Percentiles rank a stretch among this genome's conserved stretches.
These are phyloP conservation scores for Candidula unifasciata DNA, from an alignment of 2,888 invertebrate species.

Conservation along the genomic window DNA sequence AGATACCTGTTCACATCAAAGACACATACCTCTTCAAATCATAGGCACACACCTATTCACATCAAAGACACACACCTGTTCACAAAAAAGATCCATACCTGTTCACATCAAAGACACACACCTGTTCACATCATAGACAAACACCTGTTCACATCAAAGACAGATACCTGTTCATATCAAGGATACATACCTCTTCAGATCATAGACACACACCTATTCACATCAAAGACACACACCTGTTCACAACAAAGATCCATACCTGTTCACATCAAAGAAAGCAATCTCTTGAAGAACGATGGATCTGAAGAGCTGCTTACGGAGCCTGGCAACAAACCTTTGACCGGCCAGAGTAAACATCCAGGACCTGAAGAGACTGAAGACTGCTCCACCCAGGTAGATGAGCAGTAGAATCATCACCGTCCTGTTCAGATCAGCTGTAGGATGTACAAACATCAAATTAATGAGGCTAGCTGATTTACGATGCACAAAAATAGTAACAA, in stretches of 20 bases:
- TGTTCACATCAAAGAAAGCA: slow-evolving; percentile 76
- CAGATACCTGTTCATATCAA: slow-evolving; percentile 76
- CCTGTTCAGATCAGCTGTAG: slow-evolving; percentile 69
- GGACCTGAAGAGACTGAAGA: slow-evolving; percentile 69
- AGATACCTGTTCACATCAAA: slow-evolving; percentile 75
- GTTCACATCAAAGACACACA: slow-evolving; percentile 75
- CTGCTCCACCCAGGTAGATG: slow-evolving; percentile 69
- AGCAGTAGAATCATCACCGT: slow-evolving; percentile 71
- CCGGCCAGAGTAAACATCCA: slow-evolving; percentile 76
- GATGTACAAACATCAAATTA: neutral
- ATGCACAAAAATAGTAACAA: too few species aligned
- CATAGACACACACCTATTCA: slow-evolving; percentile 75
- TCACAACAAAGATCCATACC: slow-evolving; percentile 76
- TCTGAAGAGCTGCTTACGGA: slow-evolving; percentile 71
- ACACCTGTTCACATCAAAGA: slow-evolving; percentile 76
- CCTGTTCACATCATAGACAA: too few species aligned
- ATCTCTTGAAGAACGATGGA: slow-evolving; percentile 73
- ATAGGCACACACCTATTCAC: slow-evolving; percentile 72
- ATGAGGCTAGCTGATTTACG: too few species aligned
- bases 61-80: too few species aligned
- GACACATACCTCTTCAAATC: too few species aligned
- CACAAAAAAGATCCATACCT: too few species aligned
- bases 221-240: slow-evolving; percentile 76
- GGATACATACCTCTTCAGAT: slow-evolving; percentile 73
- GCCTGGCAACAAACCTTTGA: slow-evolving; percentile 74